Base-by-base conservation (phyloP, 2,888 invertebrate species). In the Tanypteryx hageni region DNA sequence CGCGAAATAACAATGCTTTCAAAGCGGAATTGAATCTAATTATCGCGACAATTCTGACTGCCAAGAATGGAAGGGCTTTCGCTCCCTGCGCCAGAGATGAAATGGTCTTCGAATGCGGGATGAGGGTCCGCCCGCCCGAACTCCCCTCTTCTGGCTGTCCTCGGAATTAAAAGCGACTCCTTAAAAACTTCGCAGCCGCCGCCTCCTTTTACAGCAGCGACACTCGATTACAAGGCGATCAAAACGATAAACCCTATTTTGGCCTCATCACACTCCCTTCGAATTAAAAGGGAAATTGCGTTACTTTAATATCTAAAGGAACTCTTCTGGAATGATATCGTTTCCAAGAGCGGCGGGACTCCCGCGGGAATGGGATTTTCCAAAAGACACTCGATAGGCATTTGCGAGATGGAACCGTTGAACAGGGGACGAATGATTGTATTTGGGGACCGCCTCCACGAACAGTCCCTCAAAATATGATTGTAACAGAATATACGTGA, bases 211-310 rank as follows among this genome's bases (percentile, higher is more conserved):
- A 61, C 61, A 64, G 89, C 89, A 44, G 64, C 89, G 58, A 64
- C 89, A 68, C 89, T 89, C 64, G 89, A 89, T 89, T 44, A 89
- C 89, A n/a, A 64, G 27, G 44, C 68, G 89, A 89, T 89, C 89
- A 89, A 68, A 89, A 64, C 64, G 89, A 89, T 89, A 89, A 89
- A 89, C 89, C 64, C 68, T 68, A 89, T 89, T 89, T 44, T 64
- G 89, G 61, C 89, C 89, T 68, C 68, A 89, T 86, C 18, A n/a
- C 31, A 18, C 44, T 89, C 44, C 64, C 89, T 13, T 44, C n/a
- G 64, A 64, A 89, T 89, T 89, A 89, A 89, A 89, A 89, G 68
- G 89, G 64, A 89, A 89, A 89, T 64, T 89, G n/a, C 89, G 89
- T 89, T 89, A 64, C 64, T 89, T 64, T 89, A 89, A 89, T 44